These are phyloP conservation scores for Ectemnius lituratus DNA, from an alignment of 2,888 invertebrate genomes.

Conservation along the genomic window DNA sequence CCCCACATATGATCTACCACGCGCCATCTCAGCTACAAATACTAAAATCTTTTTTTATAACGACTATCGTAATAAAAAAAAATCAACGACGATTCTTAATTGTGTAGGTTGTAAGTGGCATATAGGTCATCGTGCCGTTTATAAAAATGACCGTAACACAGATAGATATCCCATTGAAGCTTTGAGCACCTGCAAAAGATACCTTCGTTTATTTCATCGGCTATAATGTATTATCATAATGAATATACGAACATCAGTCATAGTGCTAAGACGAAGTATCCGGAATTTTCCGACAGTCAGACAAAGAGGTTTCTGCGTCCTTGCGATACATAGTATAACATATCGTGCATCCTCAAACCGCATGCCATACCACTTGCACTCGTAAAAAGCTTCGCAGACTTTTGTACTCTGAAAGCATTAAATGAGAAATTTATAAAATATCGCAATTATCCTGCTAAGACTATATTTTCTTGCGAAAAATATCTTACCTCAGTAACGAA, in stretches of 20 bases:
- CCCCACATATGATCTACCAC: conserved; percentile 41
- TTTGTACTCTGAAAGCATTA: conserved; percentile 76
- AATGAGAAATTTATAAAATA: no score
- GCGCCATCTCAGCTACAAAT: conserved; percentile 34
- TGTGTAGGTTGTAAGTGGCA: no score
- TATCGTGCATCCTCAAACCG: conserved; percentile 75
- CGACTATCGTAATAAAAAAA: conserved; percentile 26
- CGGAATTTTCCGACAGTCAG: conserved; percentile 81
- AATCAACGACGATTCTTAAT: background rate
- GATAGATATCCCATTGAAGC: conserved; percentile 64
- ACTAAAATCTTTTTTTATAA: conserved; percentile 69
- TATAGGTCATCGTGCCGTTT: no score
- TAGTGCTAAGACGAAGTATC: conserved; percentile 79
- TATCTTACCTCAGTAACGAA: conserved; percentile 46
- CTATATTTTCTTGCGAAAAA: background rate
- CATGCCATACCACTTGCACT: conserved; percentile 79
- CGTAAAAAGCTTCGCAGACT: conserved; percentile 79
- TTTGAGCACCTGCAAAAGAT: conserved; percentile 56
- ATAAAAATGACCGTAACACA: conserved; percentile 56
- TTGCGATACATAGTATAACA: conserved; percentile 78
- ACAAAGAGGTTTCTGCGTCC: conserved; percentile 79
- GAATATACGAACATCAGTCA: conserved; percentile 78
- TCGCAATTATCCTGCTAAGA: no score
- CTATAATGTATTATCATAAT: background rate
- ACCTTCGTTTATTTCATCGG: background rate